Percentiles rank a stretch among this genome's conserved stretches.
Evolutionary conservation across 2,888 invertebrate genomes (phyloP).

Genomic region (Eupithecia dodoneata): DNA sequence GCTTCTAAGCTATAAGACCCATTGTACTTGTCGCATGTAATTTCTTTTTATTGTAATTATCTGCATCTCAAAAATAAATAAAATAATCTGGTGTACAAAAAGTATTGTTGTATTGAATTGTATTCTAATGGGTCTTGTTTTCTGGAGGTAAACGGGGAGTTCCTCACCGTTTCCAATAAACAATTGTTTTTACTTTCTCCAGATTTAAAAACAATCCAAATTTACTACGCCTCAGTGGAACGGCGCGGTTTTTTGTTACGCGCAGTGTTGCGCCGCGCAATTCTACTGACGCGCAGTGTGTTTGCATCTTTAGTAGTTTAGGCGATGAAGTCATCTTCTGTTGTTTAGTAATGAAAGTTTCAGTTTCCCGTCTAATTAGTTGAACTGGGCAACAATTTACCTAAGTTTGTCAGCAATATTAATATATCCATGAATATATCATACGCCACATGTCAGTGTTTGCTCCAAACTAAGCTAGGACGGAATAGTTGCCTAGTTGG

Average conservation of each 20-base stretch:
- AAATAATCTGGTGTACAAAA: no score
- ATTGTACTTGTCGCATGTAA: no score
- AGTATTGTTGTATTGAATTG: no score
- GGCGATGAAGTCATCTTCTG: neutral
- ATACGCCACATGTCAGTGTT: constrained; percentile 31
- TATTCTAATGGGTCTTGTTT: neutral
- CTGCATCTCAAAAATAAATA: no score
- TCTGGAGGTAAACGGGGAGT: neutral
- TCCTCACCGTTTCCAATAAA: neutral
- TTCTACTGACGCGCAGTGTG: no score
- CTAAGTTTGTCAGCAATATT: constrained; percentile 52
- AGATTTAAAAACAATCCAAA: neutral
- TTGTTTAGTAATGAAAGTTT: constrained; percentile 1
- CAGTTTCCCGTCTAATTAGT: neutral
- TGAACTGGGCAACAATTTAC: constrained; percentile 34
- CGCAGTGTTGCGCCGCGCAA: no score
- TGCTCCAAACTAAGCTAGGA: neutral
- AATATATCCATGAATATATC: constrained; percentile 58
- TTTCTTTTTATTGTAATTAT: no score
- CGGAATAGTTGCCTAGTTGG: neutral
- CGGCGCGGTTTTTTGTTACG: no score
- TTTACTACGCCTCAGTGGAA: no score
- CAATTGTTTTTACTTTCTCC: neutral
- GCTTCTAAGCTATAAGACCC: no score
- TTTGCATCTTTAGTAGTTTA: neutral